Percentiles rank a stretch among this genome's conserved stretches.
Conservation (phyloP, 2,113 vertebrate species). For the Peromyscus californicus region DNA sequence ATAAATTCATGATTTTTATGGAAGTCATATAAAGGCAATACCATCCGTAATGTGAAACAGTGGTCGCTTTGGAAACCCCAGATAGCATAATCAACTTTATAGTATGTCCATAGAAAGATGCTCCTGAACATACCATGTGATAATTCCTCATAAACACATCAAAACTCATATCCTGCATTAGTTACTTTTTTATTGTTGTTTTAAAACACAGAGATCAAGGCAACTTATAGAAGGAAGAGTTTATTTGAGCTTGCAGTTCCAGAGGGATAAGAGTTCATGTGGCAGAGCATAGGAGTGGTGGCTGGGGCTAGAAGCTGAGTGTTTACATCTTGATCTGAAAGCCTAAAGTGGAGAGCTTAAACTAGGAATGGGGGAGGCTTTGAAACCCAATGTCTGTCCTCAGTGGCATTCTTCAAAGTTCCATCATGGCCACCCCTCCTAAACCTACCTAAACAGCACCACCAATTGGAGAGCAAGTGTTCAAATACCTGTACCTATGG, state of each 20-base stretch:
- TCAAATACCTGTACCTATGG: neutral
- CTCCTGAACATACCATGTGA: neutral
- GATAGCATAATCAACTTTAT: neutral
- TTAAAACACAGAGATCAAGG: neutral
- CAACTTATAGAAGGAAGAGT: neutral
- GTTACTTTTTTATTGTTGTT: neutral
- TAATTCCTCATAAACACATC: neutral
- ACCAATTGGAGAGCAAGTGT: neutral
- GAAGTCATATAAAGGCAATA: neutral
- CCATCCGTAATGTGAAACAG: neutral
- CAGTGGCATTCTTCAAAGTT: neutral
- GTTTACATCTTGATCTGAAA: neutral
- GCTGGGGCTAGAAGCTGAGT: neutral
- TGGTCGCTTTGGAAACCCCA: neutral
- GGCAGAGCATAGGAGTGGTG: neutral
- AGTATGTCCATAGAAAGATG: neutral
- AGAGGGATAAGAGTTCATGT: neutral
- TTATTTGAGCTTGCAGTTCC: neutral
- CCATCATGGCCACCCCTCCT: neutral
- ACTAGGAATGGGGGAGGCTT: neutral
- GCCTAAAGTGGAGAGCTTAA: neutral
- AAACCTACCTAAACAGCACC: neutral
- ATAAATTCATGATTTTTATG: neutral
- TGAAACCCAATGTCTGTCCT: neutral
- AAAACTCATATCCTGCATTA: neutral